Percentiles rank a stretch among this genome's conserved stretches.
Conservation (phyloP, 2,888 invertebrate genomes). For the Sminthurides aquaticus region DNA sequence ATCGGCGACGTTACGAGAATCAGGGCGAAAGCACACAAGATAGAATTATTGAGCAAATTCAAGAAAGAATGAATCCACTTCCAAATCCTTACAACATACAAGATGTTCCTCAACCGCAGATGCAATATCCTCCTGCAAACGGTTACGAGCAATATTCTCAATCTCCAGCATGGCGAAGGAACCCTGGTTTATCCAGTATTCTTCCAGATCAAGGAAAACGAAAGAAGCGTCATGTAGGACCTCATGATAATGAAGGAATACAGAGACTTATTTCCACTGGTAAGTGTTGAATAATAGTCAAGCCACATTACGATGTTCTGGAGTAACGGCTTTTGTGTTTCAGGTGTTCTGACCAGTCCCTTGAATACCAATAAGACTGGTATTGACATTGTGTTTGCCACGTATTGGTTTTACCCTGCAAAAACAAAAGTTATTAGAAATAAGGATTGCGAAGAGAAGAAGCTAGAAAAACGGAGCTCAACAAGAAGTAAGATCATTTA, state of each 20-base stretch:
- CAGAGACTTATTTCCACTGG: constrained; percentile 43
- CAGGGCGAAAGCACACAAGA: not conserved
- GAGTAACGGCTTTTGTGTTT: not conserved
- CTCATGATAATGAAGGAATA: constrained; percentile 41
- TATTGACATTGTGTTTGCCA: constrained; percentile 61
- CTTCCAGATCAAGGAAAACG: constrained; percentile 1
- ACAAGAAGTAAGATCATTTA: not conserved
- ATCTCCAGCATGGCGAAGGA: not conserved
- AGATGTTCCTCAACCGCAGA: not conserved
- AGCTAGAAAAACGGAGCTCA: constrained; percentile 45
- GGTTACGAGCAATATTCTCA: not conserved
- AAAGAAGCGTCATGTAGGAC: constrained; percentile 36
- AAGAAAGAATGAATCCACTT: not conserved
- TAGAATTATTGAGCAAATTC: not conserved
- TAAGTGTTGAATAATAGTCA: constrained; percentile 6
- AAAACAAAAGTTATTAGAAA: constrained; percentile 48
- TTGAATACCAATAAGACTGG: constrained; percentile 49
- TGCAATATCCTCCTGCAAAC: not conserved
- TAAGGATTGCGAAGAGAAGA: constrained; percentile 47
- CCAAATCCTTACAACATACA: too few species aligned
- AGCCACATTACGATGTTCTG: not conserved
- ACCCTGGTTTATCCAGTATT: not conserved
- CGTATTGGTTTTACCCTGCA: constrained; percentile 65
- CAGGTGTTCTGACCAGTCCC: constrained; percentile 49
- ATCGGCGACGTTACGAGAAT: not conserved